Base-by-base conservation (phyloP, 1,140 invertebrate species). In the Lasioglossum albipes region DNA sequence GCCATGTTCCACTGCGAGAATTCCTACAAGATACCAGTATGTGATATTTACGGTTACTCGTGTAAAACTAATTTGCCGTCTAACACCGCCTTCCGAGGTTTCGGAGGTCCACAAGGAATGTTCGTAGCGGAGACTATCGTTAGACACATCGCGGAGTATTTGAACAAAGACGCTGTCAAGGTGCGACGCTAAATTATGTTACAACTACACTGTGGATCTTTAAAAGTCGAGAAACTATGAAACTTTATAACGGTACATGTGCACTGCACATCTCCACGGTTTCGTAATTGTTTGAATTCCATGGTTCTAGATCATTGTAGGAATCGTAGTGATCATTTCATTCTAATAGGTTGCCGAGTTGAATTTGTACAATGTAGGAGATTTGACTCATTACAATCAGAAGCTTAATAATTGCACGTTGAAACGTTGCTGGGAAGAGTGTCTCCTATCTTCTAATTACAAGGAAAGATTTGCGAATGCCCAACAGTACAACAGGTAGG, bases 101-200 rank as follows among this genome's bases (percentile, higher is more conserved):
- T 98, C 90, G 97, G 97, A 18, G 97, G 96, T 0, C 97, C 97
- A 0, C 97, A 98, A 91, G 97, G 96, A 45, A 98, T 98, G 97
- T 96, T 97, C 89, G 94, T 95, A 2, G 95, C 94, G 0, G 98
- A 99, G 93, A 95, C 94, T 82, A 96, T 97, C 62, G 94, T 98
- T 36, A 93, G 96, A 67, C 95, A 97, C 84, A 94, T 98, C 27
- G 97, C 97, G 7, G 94, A 95, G 65, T 95, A 94, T 85, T 91
- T 98, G 20, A 94, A 94, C 1, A 95, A 95, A 69, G 95, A 96
- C 89, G 87, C 94, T 13, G 90, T 94, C 12, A 89, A 94, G 86
- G 94, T 95, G 22, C 36, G 20, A 49, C 20, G 6, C 3, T 52
- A 57, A 57, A 20, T 82, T 42, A 31, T 22, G 16, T 13, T 42